phyloP scores from a whole-genome alignment of 1,140 invertebrate genomes.

The Chrysomallon squamiferum region DNA sequence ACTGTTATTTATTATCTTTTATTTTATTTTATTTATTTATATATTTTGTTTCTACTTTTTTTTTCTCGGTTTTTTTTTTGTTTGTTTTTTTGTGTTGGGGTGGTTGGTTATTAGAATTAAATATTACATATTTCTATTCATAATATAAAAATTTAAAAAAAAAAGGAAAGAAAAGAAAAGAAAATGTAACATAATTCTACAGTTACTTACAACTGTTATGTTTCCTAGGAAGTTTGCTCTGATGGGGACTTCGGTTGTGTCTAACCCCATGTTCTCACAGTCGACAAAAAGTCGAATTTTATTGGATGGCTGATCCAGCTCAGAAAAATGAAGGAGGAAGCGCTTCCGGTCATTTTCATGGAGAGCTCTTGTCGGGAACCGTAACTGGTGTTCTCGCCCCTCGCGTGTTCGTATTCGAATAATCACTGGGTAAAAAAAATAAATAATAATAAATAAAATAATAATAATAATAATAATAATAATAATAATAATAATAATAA shows the following conservation, averaged over 20 bases:
- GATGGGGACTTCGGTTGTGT: slow-evolving; percentile 38
- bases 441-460: not conserved
- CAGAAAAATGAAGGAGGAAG: slow-evolving; percentile 35
- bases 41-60: too few species aligned
- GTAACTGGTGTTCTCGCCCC: slow-evolving; percentile 28
- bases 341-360: slow-evolving; percentile 21
- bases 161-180: not conserved
- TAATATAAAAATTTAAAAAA: not conserved
- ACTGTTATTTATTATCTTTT: too few species aligned
- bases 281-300: slow-evolving; percentile 38
- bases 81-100: too few species aligned
- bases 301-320: slow-evolving; percentile 32
- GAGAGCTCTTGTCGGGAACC: slow-evolving; percentile 28
- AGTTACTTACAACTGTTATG: slow-evolving; percentile 21
- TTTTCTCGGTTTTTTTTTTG: too few species aligned
- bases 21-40: too few species aligned
- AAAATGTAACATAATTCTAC: not conserved
- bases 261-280: slow-evolving; percentile 33
- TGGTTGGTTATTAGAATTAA: too few species aligned
- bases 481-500: not conserved
- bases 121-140: too few species aligned
- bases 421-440: slow-evolving; percentile 27
- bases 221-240: slow-evolving; percentile 25
- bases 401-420: slow-evolving; percentile 24
- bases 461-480: not conserved